Conservation (phyloP, 1,140 invertebrate species). For the Meteorus sp. region DNA sequence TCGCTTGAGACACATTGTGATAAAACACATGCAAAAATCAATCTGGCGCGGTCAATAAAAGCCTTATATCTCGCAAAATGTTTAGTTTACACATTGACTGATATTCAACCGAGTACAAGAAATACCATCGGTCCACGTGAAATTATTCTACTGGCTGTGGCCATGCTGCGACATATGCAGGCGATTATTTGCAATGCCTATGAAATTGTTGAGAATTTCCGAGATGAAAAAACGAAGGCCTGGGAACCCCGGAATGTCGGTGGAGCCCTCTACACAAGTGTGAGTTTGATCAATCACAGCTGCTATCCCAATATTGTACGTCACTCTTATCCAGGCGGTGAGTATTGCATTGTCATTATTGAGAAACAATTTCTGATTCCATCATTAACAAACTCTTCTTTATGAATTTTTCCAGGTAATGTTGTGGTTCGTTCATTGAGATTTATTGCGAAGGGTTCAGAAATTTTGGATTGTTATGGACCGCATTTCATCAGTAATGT, state of each 20-base stretch:
- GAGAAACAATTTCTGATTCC: background rate
- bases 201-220: slow-evolving; percentile 62
- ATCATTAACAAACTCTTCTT: background rate
- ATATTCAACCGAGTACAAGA: slow-evolving; percentile 25
- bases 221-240: slow-evolving; percentile 41
- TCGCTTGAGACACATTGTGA: slow-evolving; percentile 57
- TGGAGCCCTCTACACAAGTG: slow-evolving; percentile 64
- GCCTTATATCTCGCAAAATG: slow-evolving; percentile 63
- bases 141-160: slow-evolving; percentile 49
- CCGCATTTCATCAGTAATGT: slow-evolving; percentile 58
- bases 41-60: slow-evolving; percentile 58
- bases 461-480: slow-evolving; percentile 68
- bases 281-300: slow-evolving; percentile 67
- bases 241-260: slow-evolving; percentile 59
- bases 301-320: slow-evolving; percentile 64
- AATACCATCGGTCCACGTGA: slow-evolving; percentile 28
- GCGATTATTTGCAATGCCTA: slow-evolving; percentile 68
- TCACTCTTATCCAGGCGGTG: slow-evolving; percentile 57
- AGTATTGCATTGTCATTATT: slow-evolving; percentile 12
- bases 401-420: slow-evolving; percentile 42
- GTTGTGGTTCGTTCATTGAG: slow-evolving; percentile 60
- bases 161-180: slow-evolving; percentile 62
- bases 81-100: slow-evolving; percentile 52
- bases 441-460: slow-evolving; percentile 56
- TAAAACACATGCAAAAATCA: slow-evolving; percentile 52